phyloP scores from a whole-genome alignment of 2,888 invertebrate species.

The Ochropacha duplaris region DNA sequence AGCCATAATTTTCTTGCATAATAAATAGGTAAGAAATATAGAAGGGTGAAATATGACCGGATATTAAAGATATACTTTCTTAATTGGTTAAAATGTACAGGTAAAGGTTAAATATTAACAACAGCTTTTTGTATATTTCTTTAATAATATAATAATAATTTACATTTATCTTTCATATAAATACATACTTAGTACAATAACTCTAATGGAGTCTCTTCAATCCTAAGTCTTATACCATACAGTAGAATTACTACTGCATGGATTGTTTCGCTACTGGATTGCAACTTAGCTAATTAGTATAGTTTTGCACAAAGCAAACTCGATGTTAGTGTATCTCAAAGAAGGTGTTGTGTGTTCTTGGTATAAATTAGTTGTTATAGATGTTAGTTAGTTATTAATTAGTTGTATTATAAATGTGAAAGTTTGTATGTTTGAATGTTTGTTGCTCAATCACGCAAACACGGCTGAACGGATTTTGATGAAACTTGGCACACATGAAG shows the following conservation, averaged over 20 bases:
- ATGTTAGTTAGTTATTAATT: no score
- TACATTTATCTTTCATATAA: background rate
- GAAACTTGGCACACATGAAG: no score
- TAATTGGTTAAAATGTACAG: background rate
- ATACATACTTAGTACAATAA: background rate
- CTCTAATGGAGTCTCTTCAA: no score
- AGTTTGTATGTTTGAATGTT: no score
- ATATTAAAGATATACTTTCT: background rate
- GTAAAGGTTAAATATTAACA: background rate
- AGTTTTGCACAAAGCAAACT: background rate
- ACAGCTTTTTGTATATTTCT: background rate
- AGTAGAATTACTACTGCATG: background rate
- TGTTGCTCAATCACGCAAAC: no score
- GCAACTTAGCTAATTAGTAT: background rate
- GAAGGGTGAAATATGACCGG: background rate
- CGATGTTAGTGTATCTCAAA: background rate
- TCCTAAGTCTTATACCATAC: no score
- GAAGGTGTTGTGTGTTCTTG: background rate
- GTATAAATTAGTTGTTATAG: background rate
- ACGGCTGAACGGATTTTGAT: no score
- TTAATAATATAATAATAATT: background rate
- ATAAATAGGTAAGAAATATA: background rate
- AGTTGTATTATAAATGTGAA: no score
- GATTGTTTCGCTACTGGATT: background rate
- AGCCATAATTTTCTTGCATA: background rate